Conservation (phyloP, 2,797 vertebrate species). For the Tapirus indicus region DNA sequence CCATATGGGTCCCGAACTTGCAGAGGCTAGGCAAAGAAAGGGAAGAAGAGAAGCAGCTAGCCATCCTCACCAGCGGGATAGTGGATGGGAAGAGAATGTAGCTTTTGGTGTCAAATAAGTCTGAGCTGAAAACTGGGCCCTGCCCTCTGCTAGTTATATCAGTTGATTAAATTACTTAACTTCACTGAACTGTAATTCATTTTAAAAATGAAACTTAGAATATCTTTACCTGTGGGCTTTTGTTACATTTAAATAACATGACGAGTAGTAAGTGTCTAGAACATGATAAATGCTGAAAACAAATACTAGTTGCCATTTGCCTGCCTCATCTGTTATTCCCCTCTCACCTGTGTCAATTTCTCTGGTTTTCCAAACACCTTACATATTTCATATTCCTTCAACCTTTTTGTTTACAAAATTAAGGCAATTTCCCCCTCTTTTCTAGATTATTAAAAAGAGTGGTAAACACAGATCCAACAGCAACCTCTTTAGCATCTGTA, state of each 20-base stretch:
- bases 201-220: slow-evolving; percentile 16
- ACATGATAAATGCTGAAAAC: background rate
- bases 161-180: background rate
- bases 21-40: background rate
- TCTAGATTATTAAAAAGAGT: slow-evolving; percentile 10
- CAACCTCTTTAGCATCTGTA: background rate
- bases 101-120: background rate
- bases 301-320: background rate
- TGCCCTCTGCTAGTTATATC: background rate
- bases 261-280: background rate
- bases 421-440: background rate
- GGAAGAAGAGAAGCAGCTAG: background rate
- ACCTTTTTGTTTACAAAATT: slow-evolving; percentile 36
- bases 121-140: background rate
- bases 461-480: background rate
- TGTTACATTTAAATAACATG: background rate
- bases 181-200: background rate
- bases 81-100: background rate
- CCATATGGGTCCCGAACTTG: background rate
- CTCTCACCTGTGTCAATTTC: background rate
- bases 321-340: background rate
- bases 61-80: background rate
- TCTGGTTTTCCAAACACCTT: slow-evolving; percentile 18
- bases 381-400: background rate
- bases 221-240: background rate